Evolutionary conservation across 92 coral and sea anemone genomes (phyloP).

Genomic region (Nematostella vectensis): DNA sequence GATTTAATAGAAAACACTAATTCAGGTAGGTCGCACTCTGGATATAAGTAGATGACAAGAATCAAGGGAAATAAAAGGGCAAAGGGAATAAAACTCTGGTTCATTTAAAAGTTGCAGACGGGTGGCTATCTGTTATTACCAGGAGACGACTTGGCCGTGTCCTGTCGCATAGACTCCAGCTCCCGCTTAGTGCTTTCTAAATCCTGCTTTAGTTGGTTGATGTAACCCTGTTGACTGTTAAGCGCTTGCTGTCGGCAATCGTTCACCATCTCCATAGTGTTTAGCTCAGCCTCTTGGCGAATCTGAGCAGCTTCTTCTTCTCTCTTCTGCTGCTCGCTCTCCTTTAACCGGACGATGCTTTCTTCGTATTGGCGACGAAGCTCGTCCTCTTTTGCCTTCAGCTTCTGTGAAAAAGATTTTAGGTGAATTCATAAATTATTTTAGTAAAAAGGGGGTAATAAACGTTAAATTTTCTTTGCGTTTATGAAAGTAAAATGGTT

Average conservation of each 20-base stretch:
- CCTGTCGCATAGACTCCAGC: conserved; percentile 47
- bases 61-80: too few relatives aligned
- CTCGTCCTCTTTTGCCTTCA: conserved; percentile 54
- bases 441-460: neutral
- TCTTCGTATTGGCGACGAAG: conserved; percentile 73
- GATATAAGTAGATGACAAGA: too few relatives aligned
- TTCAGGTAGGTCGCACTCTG: too few relatives aligned
- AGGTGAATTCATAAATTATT: neutral
- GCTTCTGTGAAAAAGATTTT: conserved; percentile 41
- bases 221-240: conserved; percentile 42
- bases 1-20: too few relatives aligned
- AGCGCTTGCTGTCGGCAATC: conserved; percentile 45
- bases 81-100: too few relatives aligned
- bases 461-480: too few relatives aligned
- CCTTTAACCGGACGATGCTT: conserved; percentile 36
- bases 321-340: conserved; percentile 45
- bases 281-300: conserved; percentile 38
- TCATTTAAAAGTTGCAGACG: too few relatives aligned
- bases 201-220: conserved; percentile 74
- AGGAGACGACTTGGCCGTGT: too few relatives aligned
- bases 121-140: conserved; percentile 16
- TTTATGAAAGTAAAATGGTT: too few relatives aligned
- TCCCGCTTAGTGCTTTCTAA: too few relatives aligned
- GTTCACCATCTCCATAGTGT: conserved; percentile 39
- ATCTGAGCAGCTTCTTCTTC: conserved; percentile 36